Base-by-base conservation (phyloP, 2,113 vertebrate genomes). In the Cyphomyrus plagiostoma region DNA sequence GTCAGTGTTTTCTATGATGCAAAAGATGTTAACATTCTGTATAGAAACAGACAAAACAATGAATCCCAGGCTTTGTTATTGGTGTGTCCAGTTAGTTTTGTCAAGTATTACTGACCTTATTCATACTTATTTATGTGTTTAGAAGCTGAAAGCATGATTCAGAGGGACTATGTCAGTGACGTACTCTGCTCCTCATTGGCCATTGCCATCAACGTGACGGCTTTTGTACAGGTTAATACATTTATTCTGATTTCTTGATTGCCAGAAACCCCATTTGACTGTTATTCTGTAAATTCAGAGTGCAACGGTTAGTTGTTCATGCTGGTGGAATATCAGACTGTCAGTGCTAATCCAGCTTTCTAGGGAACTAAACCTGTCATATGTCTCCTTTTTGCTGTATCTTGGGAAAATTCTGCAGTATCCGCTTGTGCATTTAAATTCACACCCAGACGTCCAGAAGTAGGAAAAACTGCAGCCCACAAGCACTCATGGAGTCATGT, bases 321-420 rank as follows among this genome's bases (percentile, higher is more conserved):
- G 89, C 7, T 88, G 90, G 53, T 89, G 89, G 90, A 91, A 90
- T 88, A 90, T 70, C 89, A 90, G 91, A 89, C 89, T 56, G 74
- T 62, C 42, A 89, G 80, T 19, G 45, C 85, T 90, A 74, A 88
- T 92, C 82, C 90, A 1, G 92, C 83, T 91, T 62, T 77, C 74
- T 77, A 84, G 89, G 56, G 23, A 39, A 56, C 86, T 85, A 87
- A 48, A 23, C 11, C 58, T 26, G 23, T 26, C n/a, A 0, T 70
- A 70, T 70, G n/a, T 70, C 62, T 70, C 10, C 62, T 11, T 70
- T 30, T 70, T 30, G 26, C 62, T 70, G 26, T 70, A 70, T 70
- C 62, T 30, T 70, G 62, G 62, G 62, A 70, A 70, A 70, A 70
- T 70, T 30, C 77, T 45, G 77, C 77, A 82, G 77, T 45, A 45